These are phyloP conservation scores for Balearica regulorum DNA, from an alignment of 2,797 vertebrate species.

Conservation along the genomic window DNA sequence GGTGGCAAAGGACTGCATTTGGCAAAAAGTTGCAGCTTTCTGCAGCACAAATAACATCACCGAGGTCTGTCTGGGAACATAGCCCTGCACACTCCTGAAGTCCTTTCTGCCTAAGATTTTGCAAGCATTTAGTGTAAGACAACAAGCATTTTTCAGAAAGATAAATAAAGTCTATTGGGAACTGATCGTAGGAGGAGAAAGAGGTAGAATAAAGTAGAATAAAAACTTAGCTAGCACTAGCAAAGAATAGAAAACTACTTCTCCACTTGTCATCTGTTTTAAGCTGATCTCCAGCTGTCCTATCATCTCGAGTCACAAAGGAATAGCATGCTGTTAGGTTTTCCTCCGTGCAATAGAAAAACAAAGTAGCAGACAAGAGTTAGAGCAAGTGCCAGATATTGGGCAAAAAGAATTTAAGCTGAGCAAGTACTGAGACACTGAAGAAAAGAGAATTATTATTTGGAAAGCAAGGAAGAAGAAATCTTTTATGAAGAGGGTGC, in stretches of 20 bases:
- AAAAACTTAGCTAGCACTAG: neutral
- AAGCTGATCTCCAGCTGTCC: neutral
- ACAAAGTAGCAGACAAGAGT: neutral
- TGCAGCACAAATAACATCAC: neutral
- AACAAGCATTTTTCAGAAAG: neutral
- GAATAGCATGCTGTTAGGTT: neutral
- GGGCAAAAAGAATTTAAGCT: neutral
- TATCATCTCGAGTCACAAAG: neutral
- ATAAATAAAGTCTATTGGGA: neutral
- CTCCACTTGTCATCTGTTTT: neutral
- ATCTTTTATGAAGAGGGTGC: neutral
- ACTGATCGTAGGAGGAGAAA: neutral
- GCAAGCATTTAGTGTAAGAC: neutral
- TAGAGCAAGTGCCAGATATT: neutral
- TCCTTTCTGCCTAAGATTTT: neutral
- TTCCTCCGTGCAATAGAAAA: neutral
- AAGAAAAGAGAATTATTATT: neutral
- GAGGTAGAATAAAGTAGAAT: neutral
- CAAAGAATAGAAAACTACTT: neutral
- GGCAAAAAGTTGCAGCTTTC: neutral
- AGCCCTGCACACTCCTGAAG: neutral
- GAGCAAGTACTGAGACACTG: neutral
- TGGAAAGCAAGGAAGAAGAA: neutral
- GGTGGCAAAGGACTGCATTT: neutral
- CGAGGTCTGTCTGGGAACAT: neutral